Conservation (phyloP, 1,140 invertebrate genomes). For the Polypedilum vanderplanki region DNA sequence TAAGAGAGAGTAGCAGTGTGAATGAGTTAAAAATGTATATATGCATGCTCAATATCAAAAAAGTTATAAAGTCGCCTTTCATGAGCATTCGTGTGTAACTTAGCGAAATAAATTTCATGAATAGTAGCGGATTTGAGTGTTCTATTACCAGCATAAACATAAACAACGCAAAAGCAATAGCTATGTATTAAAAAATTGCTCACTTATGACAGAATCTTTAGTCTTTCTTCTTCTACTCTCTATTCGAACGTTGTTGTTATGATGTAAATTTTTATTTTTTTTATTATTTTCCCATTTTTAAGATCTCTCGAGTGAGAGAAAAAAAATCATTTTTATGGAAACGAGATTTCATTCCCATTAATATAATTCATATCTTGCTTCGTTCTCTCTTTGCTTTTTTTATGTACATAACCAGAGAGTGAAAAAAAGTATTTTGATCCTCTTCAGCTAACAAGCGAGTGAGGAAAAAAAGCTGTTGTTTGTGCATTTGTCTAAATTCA, state of each 20-base stretch:
- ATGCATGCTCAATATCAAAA: not conserved
- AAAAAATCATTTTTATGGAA: conserved; percentile 9
- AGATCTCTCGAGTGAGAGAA: not conserved
- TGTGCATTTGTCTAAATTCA: conserved; percentile 13
- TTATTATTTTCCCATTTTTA: not conserved
- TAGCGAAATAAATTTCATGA: not conserved
- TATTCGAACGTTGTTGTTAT: not conserved
- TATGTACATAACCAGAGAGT: not conserved
- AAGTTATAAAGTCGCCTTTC: conserved; percentile 1
- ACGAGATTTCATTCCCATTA: conserved; percentile 18
- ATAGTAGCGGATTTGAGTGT: not conserved
- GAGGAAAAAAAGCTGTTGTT: not conserved
- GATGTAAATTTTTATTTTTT: not conserved
- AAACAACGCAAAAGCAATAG: not conserved
- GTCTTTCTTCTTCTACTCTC: not conserved
- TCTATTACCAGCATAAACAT: not conserved
- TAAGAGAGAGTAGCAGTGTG: not conserved
- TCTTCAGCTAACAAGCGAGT: not conserved
- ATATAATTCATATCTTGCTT: not conserved
- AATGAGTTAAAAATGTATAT: not conserved
- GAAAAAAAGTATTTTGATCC: not conserved
- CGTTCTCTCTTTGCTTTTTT: not conserved
- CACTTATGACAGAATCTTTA: not conserved
- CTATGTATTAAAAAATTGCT: not conserved
- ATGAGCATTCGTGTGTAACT: not conserved